phyloP scores from a whole-genome alignment of 2,797 vertebrate species.

The Acipenser oxyrinchus region DNA sequence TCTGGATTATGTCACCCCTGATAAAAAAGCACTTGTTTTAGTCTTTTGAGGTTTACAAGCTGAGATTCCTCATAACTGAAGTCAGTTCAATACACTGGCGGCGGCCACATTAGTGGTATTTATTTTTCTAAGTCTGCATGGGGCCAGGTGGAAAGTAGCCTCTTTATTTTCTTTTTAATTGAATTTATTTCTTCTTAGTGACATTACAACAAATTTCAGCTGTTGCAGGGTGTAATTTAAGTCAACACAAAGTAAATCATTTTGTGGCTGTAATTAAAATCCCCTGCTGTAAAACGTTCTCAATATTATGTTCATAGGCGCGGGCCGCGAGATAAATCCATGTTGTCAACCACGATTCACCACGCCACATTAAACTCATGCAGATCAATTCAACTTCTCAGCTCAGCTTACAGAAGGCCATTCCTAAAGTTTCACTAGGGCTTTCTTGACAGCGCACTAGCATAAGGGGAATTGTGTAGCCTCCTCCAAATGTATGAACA shows the following conservation, averaged over 20 bases:
- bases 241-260: conserved; percentile 66
- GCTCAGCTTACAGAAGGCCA: conserved; percentile 69
- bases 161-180: conserved; percentile 26
- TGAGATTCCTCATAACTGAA: conserved; percentile 17
- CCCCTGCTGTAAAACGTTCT: conserved; percentile 54
- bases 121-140: neutral
- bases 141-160: conserved; percentile 10
- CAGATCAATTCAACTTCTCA: conserved; percentile 73
- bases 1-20: no score
- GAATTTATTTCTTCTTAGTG: conserved; percentile 22
- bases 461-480: conserved; percentile 25
- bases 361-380: conserved; percentile 72
- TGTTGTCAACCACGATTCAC: conserved; percentile 66
- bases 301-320: conserved; percentile 67
- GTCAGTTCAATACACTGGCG: conserved; percentile 13
- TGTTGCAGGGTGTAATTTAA: conserved; percentile 50
- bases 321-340: conserved; percentile 62
- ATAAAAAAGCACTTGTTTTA: no score
- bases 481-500: conserved; percentile 24
- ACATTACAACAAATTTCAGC: conserved; percentile 39
- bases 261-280: conserved; percentile 65
- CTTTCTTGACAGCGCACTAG: conserved; percentile 33
- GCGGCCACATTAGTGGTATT: neutral
- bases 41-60: neutral
- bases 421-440: conserved; percentile 46